Conservation (phyloP, 1,140 invertebrate species). For the Hydropsyche tenuis region DNA sequence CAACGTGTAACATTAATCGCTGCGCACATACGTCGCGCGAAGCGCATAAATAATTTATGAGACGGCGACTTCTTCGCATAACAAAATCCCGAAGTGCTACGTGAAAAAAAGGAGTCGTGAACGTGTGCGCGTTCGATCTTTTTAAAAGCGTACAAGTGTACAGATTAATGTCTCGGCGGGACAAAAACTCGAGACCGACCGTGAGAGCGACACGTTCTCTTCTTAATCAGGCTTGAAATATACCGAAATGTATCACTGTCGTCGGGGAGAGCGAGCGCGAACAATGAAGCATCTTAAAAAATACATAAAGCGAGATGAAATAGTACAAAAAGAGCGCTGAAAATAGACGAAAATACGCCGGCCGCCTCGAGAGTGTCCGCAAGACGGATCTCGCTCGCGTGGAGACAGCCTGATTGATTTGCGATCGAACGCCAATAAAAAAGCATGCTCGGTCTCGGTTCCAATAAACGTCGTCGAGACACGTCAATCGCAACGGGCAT, state of each 20-base stretch:
- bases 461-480: conserved; percentile 1
- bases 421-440: conserved; percentile 6
- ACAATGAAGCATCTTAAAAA: background rate
- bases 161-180: too few species aligned
- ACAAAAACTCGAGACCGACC: background rate
- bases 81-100: too few species aligned
- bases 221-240: conserved; percentile 9
- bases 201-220: conserved; percentile 20
- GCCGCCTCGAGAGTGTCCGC: background rate
- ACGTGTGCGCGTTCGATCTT: too few species aligned
- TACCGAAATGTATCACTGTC: conserved; percentile 20
- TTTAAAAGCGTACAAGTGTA: too few species aligned
- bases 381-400: background rate
- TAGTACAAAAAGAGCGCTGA: background rate
- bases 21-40: too few species aligned
- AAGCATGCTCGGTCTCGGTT: background rate
- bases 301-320: background rate
- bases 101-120: too few species aligned
- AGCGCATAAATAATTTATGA: too few species aligned
- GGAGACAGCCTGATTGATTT: conserved; percentile 10
- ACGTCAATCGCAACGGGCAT: too few species aligned
- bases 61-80: too few species aligned
- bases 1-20: too few species aligned
- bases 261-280: background rate
- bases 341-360: background rate